Evolutionary conservation across 2,113 vertebrate genomes (phyloP).

Genomic region (Baryphthengus martii): DNA sequence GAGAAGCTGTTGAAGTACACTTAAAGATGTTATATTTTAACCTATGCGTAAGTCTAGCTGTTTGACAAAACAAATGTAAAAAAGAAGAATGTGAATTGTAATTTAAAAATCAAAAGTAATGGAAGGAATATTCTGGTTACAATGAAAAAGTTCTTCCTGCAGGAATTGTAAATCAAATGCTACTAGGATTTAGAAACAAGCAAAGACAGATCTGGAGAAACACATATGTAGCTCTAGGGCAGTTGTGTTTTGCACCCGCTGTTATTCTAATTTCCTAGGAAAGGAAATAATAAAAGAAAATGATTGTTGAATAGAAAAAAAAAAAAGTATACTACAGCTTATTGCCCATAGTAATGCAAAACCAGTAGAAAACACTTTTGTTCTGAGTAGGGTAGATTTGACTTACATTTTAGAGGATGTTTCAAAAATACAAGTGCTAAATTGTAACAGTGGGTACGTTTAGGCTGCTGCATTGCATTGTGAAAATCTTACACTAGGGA

Average conservation of each 20-base stretch:
- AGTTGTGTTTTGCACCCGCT: background rate
- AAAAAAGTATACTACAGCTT: accelerated
- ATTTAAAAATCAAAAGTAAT: background rate
- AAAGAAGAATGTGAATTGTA: background rate
- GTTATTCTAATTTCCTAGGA: background rate
- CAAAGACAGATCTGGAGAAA: background rate
- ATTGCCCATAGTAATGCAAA: background rate
- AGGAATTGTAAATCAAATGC: background rate
- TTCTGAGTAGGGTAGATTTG: background rate
- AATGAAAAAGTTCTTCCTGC: background rate
- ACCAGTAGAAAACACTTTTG: background rate
- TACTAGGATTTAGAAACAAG: background rate
- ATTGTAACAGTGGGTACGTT: background rate
- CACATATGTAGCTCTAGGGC: accelerated
- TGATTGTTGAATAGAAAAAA: background rate
- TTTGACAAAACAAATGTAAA: background rate
- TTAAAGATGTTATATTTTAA: background rate
- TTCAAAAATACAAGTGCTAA: background rate
- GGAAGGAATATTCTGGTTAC: background rate
- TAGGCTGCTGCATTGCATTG: background rate
- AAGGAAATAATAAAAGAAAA: background rate
- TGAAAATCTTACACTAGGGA: background rate
- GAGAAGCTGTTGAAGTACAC: background rate
- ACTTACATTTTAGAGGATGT: background rate
- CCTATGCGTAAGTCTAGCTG: background rate